Percentiles rank a stretch among this genome's conserved stretches.
phyloP scores from a whole-genome alignment of 2,797 vertebrate genomes.

The Mallotus villosus region DNA sequence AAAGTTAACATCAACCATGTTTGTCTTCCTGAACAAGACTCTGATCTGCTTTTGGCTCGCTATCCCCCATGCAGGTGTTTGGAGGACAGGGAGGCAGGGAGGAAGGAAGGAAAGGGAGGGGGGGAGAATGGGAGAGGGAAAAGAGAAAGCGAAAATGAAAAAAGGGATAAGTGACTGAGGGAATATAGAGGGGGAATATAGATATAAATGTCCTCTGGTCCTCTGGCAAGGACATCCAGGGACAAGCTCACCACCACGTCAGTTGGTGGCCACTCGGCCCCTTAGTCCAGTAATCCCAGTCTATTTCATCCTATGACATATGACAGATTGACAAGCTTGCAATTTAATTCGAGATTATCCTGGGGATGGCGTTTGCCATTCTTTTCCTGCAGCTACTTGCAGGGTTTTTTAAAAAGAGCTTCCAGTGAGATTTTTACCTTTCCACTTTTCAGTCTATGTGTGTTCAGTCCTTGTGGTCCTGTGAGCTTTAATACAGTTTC shows the following conservation, averaged over 20 bases:
- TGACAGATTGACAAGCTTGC: constrained; percentile 10
- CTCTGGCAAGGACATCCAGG: constrained; percentile 45
- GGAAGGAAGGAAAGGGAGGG: neutral
- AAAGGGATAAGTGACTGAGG: neutral
- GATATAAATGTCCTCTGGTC: constrained; percentile 37
- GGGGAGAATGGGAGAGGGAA: constrained; percentile 11
- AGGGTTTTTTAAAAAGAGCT: neutral
- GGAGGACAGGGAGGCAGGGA: neutral
- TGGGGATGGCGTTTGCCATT: neutral
- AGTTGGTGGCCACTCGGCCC: neutral
- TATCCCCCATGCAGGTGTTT: constrained; percentile 17
- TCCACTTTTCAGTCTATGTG: too few relatives aligned
- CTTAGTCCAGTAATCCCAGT: neutral
- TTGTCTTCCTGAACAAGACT: constrained; percentile 1
- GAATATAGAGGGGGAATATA: constrained; percentile 5
- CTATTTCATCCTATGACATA: constrained; percentile 3
- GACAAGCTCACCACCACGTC: constrained; percentile 14
- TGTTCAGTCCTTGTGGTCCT: too few relatives aligned
- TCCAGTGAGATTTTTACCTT: too few relatives aligned
- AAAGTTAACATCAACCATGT: constrained; percentile 3
- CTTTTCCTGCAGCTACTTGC: neutral
- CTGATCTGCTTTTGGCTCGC: constrained; percentile 13
- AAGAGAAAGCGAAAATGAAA: neutral
- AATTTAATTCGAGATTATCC: constrained; percentile 4
- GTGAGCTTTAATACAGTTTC: too few relatives aligned